Percentiles rank a stretch among this genome's conserved stretches.
Conservation (phyloP, 1,140 invertebrate genomes). For the Cyclargus thomasi region DNA sequence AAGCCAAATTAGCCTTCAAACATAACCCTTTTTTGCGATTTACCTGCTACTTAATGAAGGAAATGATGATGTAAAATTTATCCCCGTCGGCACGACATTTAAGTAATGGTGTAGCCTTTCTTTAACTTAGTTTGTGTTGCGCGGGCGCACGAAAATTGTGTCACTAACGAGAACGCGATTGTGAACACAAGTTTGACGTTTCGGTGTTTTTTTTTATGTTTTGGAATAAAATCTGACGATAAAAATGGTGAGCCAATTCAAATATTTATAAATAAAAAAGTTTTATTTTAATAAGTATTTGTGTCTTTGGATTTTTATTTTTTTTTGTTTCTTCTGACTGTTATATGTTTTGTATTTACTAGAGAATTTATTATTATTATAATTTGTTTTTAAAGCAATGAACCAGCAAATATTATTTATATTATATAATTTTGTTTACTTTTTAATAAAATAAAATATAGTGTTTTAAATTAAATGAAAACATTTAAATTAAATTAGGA, state of each 20-base stretch:
- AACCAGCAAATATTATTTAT: no score
- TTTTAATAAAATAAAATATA: neutral
- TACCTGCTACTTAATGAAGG: neutral
- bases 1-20: slow-evolving; percentile 7
- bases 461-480: no score
- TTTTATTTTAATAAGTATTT: neutral
- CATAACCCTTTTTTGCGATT: neutral
- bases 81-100: slow-evolving; percentile 9
- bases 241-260: neutral
- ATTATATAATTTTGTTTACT: neutral
- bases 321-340: no score
- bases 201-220: neutral
- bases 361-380: no score
- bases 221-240: neutral
- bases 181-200: neutral
- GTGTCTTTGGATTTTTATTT: neutral
- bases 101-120: slow-evolving; percentile 9
- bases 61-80: neutral
- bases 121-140: slow-evolving; percentile 9
- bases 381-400: no score
- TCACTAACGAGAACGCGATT: slow-evolving; percentile 5
- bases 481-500: no score
- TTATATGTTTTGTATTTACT: no score
- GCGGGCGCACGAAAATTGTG: slow-evolving; percentile 9
- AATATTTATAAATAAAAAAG: neutral